A percentile compares a stretch with the other conserved stretches of the same genome.
Evolutionary conservation across 2,888 invertebrate species (phyloP).

Genomic region (Escarpia spicata): DNA sequence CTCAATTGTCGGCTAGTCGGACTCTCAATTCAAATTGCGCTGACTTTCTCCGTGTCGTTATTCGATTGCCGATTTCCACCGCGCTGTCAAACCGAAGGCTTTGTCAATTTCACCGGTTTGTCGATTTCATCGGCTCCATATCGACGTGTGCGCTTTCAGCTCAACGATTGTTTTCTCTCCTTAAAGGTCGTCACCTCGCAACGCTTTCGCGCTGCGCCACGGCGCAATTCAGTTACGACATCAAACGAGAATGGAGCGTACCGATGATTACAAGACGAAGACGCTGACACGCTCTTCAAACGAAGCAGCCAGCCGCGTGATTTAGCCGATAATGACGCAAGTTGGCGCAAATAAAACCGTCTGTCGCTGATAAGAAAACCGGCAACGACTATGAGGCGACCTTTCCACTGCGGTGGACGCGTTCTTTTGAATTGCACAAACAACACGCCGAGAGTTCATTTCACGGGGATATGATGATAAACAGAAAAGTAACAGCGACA

Average conservation of each 20-base stretch:
- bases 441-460: background rate
- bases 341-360: slow-evolving; percentile 11
- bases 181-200: background rate
- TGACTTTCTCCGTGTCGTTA: background rate
- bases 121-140: background rate
- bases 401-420: background rate
- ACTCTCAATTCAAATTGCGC: background rate
- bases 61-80: background rate
- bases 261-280: background rate
- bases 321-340: slow-evolving; percentile 9
- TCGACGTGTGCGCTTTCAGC: slow-evolving; percentile 8
- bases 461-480: background rate
- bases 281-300: background rate
- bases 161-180: background rate
- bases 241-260: background rate
- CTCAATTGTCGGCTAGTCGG: background rate
- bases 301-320: background rate
- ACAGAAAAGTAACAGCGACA: background rate
- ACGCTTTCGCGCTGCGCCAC: background rate
- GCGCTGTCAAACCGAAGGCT: background rate
- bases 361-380: background rate
- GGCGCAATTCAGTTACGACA: slow-evolving; percentile 13
- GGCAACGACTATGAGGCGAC: background rate
- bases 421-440: background rate
- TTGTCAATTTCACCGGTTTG: background rate